Evolutionary conservation across 2,888 invertebrate genomes (phyloP).

Genomic region (Epinotia brunnichana): DNA sequence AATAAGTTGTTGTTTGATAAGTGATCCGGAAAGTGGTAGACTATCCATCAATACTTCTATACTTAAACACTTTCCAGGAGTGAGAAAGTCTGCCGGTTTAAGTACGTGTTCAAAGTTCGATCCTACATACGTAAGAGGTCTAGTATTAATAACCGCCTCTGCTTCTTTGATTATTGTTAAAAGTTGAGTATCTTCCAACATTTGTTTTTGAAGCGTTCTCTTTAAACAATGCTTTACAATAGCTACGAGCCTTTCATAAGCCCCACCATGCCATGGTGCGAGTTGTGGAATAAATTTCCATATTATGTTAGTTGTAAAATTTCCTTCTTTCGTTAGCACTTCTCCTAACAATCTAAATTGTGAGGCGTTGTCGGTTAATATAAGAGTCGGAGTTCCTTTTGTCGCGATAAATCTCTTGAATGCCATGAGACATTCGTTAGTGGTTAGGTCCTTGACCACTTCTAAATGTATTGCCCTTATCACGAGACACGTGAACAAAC

Average conservation of each 20-base stretch:
- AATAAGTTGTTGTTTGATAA: slow-evolving; percentile 38
- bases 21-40: neutral
- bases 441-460: slow-evolving; percentile 39
- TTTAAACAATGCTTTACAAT: slow-evolving; percentile 31
- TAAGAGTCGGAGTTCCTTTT: slow-evolving; percentile 35
- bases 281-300: slow-evolving; percentile 48
- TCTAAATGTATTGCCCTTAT: slow-evolving; percentile 43
- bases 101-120: slow-evolving; percentile 25
- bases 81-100: slow-evolving; percentile 34
- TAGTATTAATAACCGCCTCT: neutral
- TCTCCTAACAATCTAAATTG: slow-evolving; percentile 42
- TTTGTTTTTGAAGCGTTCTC: slow-evolving; percentile 9
- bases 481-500: slow-evolving; percentile 45
- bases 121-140: slow-evolving; percentile 27
- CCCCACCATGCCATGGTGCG: slow-evolving; percentile 48
- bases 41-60: neutral
- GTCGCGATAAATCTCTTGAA: slow-evolving; percentile 40
- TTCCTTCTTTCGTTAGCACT: slow-evolving; percentile 33
- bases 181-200: slow-evolving; percentile 4
- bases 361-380: slow-evolving; percentile 45
- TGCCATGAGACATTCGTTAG: slow-evolving; percentile 44
- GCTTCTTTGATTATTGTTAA: slow-evolving; percentile 13
- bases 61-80: slow-evolving; percentile 9
- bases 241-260: slow-evolving; percentile 46
- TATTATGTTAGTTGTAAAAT: slow-evolving; percentile 30